Conservation (phyloP, 2,797 vertebrate species). For the Channallabes apus region DNA sequence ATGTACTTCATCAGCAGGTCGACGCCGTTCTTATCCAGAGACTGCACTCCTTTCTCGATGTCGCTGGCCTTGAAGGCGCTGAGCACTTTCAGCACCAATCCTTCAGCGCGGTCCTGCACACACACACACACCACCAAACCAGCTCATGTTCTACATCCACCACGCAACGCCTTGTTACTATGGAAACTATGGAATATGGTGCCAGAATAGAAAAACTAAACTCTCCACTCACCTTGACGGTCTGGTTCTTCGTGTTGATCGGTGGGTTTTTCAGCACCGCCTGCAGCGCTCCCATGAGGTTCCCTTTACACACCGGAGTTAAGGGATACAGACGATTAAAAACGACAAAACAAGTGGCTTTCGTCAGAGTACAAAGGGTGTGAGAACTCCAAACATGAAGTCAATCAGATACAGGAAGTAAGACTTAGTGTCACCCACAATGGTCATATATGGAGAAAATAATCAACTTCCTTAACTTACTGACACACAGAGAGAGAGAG, state of each 20-base stretch:
- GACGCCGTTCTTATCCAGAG: conserved; percentile 89
- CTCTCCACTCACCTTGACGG: conserved; percentile 83
- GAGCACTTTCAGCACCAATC: conserved; percentile 93
- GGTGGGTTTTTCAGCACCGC: conserved; percentile 97
- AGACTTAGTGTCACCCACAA: conserved; percentile 56
- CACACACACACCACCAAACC: conserved; percentile 16
- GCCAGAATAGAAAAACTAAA: neutral
- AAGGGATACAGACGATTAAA: conserved; percentile 66
- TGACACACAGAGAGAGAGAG: too few species aligned
- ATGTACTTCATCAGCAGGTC: conserved; percentile 99
- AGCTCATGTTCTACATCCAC: neutral
- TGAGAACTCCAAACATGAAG: neutral
- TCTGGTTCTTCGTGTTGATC: conserved; percentile 97
- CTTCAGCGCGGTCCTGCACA: conserved; percentile 90
- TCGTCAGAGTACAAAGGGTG: neutral
- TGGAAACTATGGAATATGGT: neutral
- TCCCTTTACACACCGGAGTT: conserved; percentile 83
- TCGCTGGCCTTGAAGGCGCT: conserved; percentile 95
- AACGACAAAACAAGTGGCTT: neutral
- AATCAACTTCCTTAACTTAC: conserved; percentile 58
- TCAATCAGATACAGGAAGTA: conserved; percentile 55
- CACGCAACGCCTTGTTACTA: neutral
- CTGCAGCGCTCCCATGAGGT: conserved; percentile 89
- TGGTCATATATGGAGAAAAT: conserved; percentile 61
- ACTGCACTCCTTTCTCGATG: conserved; percentile 95